Evolutionary conservation across 2,113 vertebrate genomes (phyloP), one percentile per base, ranked within the genome.

Genomic region (Patagioenas fasciata): DNA sequence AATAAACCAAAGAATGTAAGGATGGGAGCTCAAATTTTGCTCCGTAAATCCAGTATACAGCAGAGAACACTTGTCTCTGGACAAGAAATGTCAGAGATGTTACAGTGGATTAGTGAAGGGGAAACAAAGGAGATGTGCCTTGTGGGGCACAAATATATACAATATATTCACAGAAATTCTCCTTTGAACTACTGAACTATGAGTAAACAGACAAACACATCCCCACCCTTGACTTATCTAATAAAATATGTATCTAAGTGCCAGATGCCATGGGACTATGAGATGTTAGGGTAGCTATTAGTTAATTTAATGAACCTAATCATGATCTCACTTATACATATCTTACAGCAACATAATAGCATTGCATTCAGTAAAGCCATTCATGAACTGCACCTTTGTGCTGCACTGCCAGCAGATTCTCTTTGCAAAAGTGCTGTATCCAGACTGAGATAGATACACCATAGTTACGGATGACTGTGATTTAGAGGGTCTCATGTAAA

Each of bases 181-280:
- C 61, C 65, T 94, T 91, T 96, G 95, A 94, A 85, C 88, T 92
- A 31, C 56, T 88, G 85, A 96, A 80, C 93, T 88, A 56, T 91
- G 90, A 96, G 87, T 92, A 96, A 96, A 97, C 87, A 95, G 73
- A 75, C 34, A 94, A 94, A 93, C 28, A 74, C 26, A 86, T 42
- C 56, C 60, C 67, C 44, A 74, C 64, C 60, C 50, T 88, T 80
- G 93, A 88, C 67, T 96, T 88, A 34, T 11, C 64, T 83, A 91
- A 88, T 96, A 90, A 96, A 95, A 90, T 42, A 91, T 67, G 51
- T 56, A 64, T 62, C 79, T 74, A 78, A 88, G 69, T 86, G 64
- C 61, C 72, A 93, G 69, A 83, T 90, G 95, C 53, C 93, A 90
- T 23, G 48, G 50, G 26, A 48, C 38, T 64, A 24, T 67, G 83